Conservation (phyloP, 2,113 vertebrate species). For the Reinhardtius hippoglossoides region DNA sequence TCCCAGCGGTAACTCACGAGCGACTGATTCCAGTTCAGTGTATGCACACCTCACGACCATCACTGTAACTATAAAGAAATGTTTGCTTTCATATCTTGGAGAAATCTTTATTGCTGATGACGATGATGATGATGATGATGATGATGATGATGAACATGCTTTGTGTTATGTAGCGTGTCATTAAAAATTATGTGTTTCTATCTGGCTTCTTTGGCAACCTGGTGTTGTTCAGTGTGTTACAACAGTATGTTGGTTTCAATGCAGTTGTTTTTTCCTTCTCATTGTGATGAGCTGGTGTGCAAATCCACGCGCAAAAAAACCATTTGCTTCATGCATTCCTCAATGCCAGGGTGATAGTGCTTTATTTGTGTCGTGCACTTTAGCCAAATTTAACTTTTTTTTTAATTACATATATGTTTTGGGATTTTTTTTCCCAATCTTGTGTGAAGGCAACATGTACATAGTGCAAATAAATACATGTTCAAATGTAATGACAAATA, state of each 20-base stretch:
- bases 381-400: slow-evolving; percentile 40
- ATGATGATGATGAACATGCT: slow-evolving; percentile 63
- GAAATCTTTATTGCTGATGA: slow-evolving; percentile 46
- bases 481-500: slow-evolving; percentile 76
- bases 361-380: slow-evolving; percentile 66
- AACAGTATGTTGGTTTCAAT: slow-evolving; percentile 46
- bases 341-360: slow-evolving; percentile 53
- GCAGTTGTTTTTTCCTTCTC: slow-evolving; percentile 50
- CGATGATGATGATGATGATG: slow-evolving; percentile 53
- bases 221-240: slow-evolving; percentile 62
- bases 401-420: slow-evolving; percentile 50
- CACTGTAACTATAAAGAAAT: slow-evolving; percentile 63
- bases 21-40: slow-evolving; percentile 38
- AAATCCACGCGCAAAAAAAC: slow-evolving; percentile 31
- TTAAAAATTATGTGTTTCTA: slow-evolving; percentile 58
- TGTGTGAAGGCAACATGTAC: slow-evolving; percentile 75
- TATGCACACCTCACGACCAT: slow-evolving; percentile 42
- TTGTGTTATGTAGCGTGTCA: slow-evolving; percentile 71
- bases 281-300: slow-evolving; percentile 50
- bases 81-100: slow-evolving; percentile 49
- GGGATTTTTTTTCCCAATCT: slow-evolving; percentile 44
- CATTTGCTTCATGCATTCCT: slow-evolving; percentile 34
- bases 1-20: slow-evolving; percentile 20
- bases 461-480: slow-evolving; percentile 78
- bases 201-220: slow-evolving; percentile 58